Evolutionary conservation across 2,113 vertebrate species (phyloP).

Genomic region (Origma solitaria): DNA sequence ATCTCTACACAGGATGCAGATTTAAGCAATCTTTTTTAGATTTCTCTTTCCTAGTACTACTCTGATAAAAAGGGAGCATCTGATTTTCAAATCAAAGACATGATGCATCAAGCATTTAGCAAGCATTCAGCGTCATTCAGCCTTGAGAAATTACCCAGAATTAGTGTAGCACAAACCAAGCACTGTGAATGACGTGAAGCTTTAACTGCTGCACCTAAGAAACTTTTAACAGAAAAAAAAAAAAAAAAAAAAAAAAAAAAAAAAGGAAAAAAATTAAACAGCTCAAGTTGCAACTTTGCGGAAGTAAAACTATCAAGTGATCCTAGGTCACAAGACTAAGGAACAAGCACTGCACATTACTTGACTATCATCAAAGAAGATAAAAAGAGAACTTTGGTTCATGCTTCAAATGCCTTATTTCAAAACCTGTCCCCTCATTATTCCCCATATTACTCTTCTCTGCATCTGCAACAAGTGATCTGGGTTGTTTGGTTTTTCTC

Average conservation of each 20-base stretch:
- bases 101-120: not conserved
- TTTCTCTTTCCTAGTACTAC: not conserved
- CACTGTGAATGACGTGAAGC: not conserved
- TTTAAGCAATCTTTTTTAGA: not conserved
- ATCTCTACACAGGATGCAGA: not conserved
- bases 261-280: not conserved
- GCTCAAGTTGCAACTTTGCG: not conserved
- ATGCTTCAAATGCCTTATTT: not conserved
- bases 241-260: not conserved
- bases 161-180: not conserved
- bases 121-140: not conserved
- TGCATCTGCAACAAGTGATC: not conserved
- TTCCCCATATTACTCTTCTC: not conserved
- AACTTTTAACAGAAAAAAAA: not conserved
- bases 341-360: not conserved
- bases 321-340: not conserved
- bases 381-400: not conserved
- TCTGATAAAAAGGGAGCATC: not conserved
- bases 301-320: not conserved
- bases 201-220: not conserved
- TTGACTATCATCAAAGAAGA: not conserved
- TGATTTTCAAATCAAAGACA: not conserved
- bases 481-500: no score
- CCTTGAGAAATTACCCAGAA: not conserved
- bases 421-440: not conserved